phyloP scores from a whole-genome alignment of 2,797 vertebrate species.

The Pseudochirops corinnae region DNA sequence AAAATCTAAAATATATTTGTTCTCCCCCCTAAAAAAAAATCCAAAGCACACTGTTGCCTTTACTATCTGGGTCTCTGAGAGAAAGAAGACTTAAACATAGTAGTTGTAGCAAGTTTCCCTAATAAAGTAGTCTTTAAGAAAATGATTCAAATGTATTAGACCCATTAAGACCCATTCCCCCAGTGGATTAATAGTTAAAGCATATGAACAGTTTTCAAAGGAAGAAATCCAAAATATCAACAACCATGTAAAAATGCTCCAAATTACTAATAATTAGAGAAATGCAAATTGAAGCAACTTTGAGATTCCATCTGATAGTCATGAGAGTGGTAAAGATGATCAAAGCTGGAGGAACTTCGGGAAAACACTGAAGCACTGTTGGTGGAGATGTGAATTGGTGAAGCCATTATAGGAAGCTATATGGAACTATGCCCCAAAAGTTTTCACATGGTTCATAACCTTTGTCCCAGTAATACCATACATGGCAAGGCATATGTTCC shows the following conservation, averaged over 20 bases:
- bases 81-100: background rate
- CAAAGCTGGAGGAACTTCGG: background rate
- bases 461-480: background rate
- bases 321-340: background rate
- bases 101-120: background rate
- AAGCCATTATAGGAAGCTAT: background rate
- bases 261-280: background rate
- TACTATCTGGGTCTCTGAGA: background rate
- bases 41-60: background rate
- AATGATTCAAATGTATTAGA: background rate
- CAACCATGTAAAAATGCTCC: background rate
- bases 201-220: background rate
- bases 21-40: background rate
- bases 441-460: background rate
- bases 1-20: background rate
- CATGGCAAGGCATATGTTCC: background rate
- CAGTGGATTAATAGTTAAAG: background rate
- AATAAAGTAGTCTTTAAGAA: background rate
- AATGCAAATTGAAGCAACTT: background rate
- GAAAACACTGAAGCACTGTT: background rate
- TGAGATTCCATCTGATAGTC: background rate
- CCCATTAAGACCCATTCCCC: background rate
- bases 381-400: background rate
- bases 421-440: background rate
- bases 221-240: background rate